Percentiles rank a stretch among this genome's conserved stretches.
Conservation (phyloP, 2,888 invertebrate genomes). For the Clepsis dumicolana region DNA sequence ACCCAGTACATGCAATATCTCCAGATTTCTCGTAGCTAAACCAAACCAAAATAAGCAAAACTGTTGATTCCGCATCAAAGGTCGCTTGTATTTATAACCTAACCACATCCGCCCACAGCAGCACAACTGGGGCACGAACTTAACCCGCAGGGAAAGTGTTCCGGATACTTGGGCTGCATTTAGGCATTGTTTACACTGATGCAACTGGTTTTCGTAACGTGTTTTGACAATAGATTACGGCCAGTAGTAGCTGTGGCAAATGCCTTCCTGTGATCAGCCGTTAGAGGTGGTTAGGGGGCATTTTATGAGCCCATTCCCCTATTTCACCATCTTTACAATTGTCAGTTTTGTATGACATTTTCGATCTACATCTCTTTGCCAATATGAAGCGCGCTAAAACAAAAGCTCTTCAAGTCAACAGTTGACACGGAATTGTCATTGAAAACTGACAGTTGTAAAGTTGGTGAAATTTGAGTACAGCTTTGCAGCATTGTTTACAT, state of each 20-base stretch:
- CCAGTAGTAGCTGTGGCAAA: background rate
- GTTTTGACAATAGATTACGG: constrained; percentile 5
- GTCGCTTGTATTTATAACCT: constrained; percentile 20
- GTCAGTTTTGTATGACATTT: too few relatives aligned
- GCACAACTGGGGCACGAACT: constrained; percentile 35
- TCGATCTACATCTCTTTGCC: too few relatives aligned
- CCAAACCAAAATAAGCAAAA: constrained; percentile 1
- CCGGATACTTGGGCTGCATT: constrained; percentile 35
- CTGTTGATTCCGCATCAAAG: constrained; percentile 12
- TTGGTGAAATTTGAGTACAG: too few relatives aligned
- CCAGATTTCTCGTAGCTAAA: background rate
- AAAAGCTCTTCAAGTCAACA: too few relatives aligned
- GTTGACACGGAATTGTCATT: too few relatives aligned
- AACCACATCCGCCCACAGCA: constrained; percentile 35
- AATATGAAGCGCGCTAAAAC: too few relatives aligned
- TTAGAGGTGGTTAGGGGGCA: too few relatives aligned
- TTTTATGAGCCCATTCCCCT: too few relatives aligned
- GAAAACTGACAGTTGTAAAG: too few relatives aligned
- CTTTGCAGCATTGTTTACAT: too few relatives aligned
- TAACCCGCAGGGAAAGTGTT: constrained; percentile 55
- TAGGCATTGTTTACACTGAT: constrained; percentile 24
- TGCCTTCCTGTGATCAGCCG: constrained; percentile 1
- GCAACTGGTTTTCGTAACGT: constrained; percentile 27
- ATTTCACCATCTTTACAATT: too few relatives aligned
- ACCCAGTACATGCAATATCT: background rate